Conservation (phyloP, 2,888 invertebrate species). For the Diabrotica balteata region DNA sequence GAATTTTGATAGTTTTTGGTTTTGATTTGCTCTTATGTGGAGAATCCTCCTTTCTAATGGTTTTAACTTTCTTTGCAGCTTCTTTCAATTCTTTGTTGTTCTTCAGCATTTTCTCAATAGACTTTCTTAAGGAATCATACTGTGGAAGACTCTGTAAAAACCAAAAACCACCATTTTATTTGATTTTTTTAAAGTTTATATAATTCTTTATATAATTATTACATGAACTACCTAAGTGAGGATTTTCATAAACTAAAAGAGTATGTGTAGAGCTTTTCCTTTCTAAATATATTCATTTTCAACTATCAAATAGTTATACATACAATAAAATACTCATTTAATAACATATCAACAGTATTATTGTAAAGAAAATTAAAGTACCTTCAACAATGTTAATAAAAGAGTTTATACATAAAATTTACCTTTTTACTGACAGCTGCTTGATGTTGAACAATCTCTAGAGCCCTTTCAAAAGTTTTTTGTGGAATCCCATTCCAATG, state of each 20-base stretch:
- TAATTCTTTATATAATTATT: too few relatives aligned
- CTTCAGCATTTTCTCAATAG: slow-evolving; percentile 30
- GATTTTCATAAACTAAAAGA: too few relatives aligned
- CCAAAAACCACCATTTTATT: not conserved
- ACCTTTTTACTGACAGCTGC: slow-evolving; percentile 68
- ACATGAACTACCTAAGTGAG: too few relatives aligned
- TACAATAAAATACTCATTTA: too few relatives aligned
- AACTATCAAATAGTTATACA: too few relatives aligned
- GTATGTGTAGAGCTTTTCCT: too few relatives aligned
- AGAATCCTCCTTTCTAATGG: not conserved
- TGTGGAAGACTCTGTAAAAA: slow-evolving; percentile 28
- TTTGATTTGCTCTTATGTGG: slow-evolving; percentile 6
- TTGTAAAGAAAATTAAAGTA: too few relatives aligned
- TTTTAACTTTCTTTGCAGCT: too few relatives aligned
- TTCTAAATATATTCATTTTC: too few relatives aligned
- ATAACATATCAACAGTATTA: too few relatives aligned
- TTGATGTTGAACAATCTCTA: slow-evolving; percentile 66
- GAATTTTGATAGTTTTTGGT: slow-evolving; percentile 27
- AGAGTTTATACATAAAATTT: slow-evolving; percentile 8
- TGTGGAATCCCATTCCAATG: slow-evolving; percentile 67
- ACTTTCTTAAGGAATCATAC: slow-evolving; percentile 31
- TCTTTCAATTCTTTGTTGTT: too few relatives aligned
- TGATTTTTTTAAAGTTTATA: not conserved
- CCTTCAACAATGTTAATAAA: too few relatives aligned
- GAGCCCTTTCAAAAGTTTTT: slow-evolving; percentile 65